Base-by-base conservation (phyloP, 2,113 vertebrate genomes). In the Ammodytes marinus region DNA sequence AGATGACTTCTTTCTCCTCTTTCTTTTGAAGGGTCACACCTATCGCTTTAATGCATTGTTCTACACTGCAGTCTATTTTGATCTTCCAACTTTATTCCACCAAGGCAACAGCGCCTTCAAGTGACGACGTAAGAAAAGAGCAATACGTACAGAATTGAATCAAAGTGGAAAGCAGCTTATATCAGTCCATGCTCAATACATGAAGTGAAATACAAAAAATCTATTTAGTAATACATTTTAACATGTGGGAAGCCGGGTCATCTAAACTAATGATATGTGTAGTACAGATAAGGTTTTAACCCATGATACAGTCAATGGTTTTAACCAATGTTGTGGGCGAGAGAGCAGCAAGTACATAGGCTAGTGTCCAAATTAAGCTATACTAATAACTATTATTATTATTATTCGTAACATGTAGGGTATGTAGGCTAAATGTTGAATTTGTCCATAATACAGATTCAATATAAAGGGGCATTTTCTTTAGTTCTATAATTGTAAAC, bases 101-200 rank as follows among this genome's bases (percentile, higher is more conserved):
- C 50, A 17, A 53, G 17, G 39, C 39, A 69, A 55, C 42, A 57
- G 50, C 37, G 72, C 40, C 39, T n/a, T 17, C 50, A 75, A 49
- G 61, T 46, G 61, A 55, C 53, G 14, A 40, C 19, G 63, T 15
- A 7, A 27, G n/a, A 47, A 64, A 55, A n/a, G 43, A 43, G 39
- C 39, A 43, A 55, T n/a, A 4, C 12, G 14, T 57, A 45, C 0
- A 40, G 15, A 45, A 15, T 4, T 15, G 12, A 15, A 1, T 12
- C 5, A 45, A 6, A 9, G 7, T 5, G 11, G 10, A 13, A 27
- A 27, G 27, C 27, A 27, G 27, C 27, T 27, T 27, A 27, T 27
- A 27, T 27, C 27, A 27, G 27, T 3, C 3, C 11, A 42, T 40
- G 12, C n/a, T 27, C 27, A 27, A 42, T 53, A 69, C 8, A 13